These are phyloP conservation scores for Chelonus formosanus DNA, from an alignment of 2,888 invertebrate species.

Conservation along the genomic window DNA sequence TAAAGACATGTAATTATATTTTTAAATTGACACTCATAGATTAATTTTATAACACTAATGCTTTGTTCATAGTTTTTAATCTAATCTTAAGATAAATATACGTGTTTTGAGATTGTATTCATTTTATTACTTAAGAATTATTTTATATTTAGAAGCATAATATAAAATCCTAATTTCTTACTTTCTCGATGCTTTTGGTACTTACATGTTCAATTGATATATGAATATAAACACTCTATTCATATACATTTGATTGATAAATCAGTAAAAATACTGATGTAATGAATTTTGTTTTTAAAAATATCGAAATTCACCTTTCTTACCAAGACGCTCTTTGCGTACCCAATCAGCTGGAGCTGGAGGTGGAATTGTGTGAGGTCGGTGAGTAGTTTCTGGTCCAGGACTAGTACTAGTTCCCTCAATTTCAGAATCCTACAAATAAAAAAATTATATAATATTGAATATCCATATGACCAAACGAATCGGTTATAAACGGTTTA, in stretches of 20 bases:
- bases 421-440: constrained; percentile 59
- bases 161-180: not conserved
- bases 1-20: no score
- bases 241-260: constrained; percentile 12
- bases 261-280: constrained; percentile 1
- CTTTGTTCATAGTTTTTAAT: no score
- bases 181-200: not conserved
- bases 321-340: constrained; percentile 86
- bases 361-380: constrained; percentile 66
- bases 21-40: no score
- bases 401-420: constrained; percentile 64
- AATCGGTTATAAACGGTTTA: no score
- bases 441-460: no score
- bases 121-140: no score
- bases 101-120: no score
- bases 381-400: constrained; percentile 61
- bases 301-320: constrained; percentile 95
- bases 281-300: constrained; percentile 70
- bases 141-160: constrained; percentile 15
- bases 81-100: no score
- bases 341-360: constrained; percentile 83
- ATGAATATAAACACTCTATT: not conserved
- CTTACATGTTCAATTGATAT: not conserved
- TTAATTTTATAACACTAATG: no score
- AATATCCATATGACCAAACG: no score